Evolutionary conservation across 2,797 vertebrate species (phyloP), one percentile per base, ranked within the genome.

Genomic region (Pelochelys cantorii): DNA sequence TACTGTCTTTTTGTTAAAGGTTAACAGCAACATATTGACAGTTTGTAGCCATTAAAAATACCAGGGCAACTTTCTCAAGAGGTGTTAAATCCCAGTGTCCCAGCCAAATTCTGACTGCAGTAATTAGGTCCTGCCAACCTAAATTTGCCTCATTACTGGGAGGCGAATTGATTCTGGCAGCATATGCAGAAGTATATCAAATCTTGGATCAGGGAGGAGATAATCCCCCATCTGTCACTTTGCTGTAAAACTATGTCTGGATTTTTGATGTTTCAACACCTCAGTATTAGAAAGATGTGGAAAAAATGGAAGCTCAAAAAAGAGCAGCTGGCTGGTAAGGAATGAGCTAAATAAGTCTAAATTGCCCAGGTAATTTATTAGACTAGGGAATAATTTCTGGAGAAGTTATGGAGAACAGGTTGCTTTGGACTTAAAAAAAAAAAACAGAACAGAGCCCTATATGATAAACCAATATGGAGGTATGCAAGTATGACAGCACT

Each of bases 11-110:
- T 82, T 84, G 37, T 77, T 81, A 89, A 86, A 80, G 54, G 1
- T 17, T 68, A 55, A 88, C 93, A 95, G 48, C 55, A 68, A 81
- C 77, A 87, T 53, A 52, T 68, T 48, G 42, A 52, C 81, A 89
- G 54, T 77, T 92, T 91, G 10, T 29, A 60, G n/a, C 75, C 59
- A 81, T 54, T 93, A 48, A 94, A 92, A 80, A 87, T 94, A 89
- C 60, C 82, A 22, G 82, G 92, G 48, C 52, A 84, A 3, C 68
- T 92, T 83, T 68, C 56, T 89, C 34, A 94, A 89, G 53, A 95
- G 88, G 74, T 93, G 94, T 95, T 88, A 88, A 95, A 87, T 90
- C 83, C 12, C 65, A 22, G 62, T 86, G 79, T 89, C 87, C 88
- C 83, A 87, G 84, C 48, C 83, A 89, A 37, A 48, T 57, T 87